Percentiles rank a stretch among this genome's conserved stretches.
Conservation (phyloP, 2,797 vertebrate species). For the Ateles fusciceps region DNA sequence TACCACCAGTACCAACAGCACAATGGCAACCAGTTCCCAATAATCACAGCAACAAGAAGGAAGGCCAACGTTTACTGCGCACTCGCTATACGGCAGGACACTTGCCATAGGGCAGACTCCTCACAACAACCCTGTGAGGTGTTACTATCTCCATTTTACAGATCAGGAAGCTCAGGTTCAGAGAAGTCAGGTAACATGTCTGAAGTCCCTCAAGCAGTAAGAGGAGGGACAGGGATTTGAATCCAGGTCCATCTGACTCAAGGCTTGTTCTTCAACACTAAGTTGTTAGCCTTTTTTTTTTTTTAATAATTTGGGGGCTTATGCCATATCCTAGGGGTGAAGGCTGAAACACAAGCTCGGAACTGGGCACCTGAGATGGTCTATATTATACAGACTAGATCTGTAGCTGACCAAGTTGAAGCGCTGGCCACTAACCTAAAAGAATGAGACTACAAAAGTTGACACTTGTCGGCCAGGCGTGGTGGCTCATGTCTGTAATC, state of each 20-base stretch:
- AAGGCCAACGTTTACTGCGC: accelerated
- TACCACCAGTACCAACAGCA: neutral
- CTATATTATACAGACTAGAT: neutral
- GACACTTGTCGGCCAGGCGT: neutral
- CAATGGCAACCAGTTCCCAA: too few relatives aligned
- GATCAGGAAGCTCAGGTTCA: neutral
- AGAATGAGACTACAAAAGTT: neutral
- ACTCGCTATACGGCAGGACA: neutral
- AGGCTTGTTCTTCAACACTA: neutral
- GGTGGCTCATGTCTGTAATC: too few relatives aligned
- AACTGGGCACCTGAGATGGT: neutral
- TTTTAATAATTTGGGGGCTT: neutral
- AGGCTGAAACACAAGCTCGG: neutral
- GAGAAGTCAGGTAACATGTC: neutral
- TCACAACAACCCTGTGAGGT: neutral
- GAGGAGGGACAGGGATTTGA: neutral
- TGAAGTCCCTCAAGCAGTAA: neutral
- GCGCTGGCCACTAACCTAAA: neutral
- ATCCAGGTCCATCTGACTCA: neutral
- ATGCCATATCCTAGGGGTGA: neutral
- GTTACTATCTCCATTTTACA: neutral
- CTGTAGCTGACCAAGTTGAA: neutral
- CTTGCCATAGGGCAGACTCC: neutral
- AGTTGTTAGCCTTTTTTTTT: neutral
- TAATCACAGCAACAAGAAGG: neutral